These are phyloP conservation scores for Mycogona germanica DNA, from an alignment of 2,888 invertebrate genomes.

Conservation along the genomic window DNA sequence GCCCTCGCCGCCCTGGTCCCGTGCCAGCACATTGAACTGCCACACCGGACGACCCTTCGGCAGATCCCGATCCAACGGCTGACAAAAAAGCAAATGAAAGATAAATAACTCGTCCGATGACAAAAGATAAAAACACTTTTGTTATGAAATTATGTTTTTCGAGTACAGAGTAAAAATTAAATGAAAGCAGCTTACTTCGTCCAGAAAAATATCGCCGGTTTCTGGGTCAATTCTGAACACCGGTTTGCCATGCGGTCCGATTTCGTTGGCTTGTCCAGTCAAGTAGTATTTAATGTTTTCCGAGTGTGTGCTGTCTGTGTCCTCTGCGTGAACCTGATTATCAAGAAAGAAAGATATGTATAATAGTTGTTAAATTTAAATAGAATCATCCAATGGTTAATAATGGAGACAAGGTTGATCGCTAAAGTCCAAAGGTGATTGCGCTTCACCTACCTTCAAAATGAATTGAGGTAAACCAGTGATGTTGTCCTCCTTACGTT, in stretches of 20 bases:
- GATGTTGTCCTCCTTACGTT: constrained; percentile 45
- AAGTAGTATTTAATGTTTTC: constrained; percentile 29
- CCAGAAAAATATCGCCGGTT: constrained; percentile 14
- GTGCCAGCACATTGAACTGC: constrained; percentile 54
- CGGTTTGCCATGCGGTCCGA: constrained; percentile 8
- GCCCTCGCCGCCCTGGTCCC: constrained; percentile 83
- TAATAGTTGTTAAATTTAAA: too few species aligned
- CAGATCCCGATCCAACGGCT: constrained; percentile 75
- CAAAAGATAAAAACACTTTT: constrained; percentile 1
- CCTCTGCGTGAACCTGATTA: constrained; percentile 32
- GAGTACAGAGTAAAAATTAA: too few species aligned
- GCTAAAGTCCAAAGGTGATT: neutral
- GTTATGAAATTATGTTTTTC: too few species aligned
- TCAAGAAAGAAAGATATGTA: too few species aligned
- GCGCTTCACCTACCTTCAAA: constrained; percentile 4
- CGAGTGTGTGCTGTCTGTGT: constrained; percentile 31
- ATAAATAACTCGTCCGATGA: neutral
- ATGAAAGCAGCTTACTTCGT: constrained; percentile 16
- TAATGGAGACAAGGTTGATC: neutral
- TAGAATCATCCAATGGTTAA: too few species aligned
- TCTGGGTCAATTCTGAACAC: constrained; percentile 1
- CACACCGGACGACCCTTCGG: constrained; percentile 71
- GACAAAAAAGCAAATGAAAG: constrained; percentile 25
- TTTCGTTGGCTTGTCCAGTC: constrained; percentile 19
- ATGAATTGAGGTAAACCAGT: constrained; percentile 26